phyloP scores from a whole-genome alignment of 2,888 invertebrate species.

The Plebejus argus region DNA sequence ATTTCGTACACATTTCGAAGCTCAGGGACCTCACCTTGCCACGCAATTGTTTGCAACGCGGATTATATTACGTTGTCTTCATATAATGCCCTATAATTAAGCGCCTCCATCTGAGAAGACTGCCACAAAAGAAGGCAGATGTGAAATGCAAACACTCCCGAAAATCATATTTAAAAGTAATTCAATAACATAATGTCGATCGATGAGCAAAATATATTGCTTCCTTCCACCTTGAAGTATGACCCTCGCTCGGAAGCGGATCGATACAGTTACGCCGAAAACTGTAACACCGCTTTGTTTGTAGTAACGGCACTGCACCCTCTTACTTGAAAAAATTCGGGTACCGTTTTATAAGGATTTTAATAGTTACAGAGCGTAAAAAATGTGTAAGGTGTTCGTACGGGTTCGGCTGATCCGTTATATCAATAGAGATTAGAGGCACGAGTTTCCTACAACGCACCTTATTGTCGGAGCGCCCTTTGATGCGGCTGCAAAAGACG shows the following conservation, averaged over 20 bases:
- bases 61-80: constrained; percentile 79
- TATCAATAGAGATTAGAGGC: constrained; percentile 78
- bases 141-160: constrained; percentile 68
- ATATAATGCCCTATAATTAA: constrained; percentile 74
- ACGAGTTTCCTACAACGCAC: constrained; percentile 66
- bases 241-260: constrained; percentile 57
- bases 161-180: constrained; percentile 75
- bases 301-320: constrained; percentile 70
- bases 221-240: constrained; percentile 76
- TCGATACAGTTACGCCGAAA: constrained; percentile 75
- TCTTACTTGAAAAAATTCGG: constrained; percentile 66
- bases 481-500: constrained; percentile 77
- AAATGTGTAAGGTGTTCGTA: constrained; percentile 74
- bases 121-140: constrained; percentile 68
- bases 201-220: constrained; percentile 73
- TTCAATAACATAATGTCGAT: constrained; percentile 80
- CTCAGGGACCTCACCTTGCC: constrained; percentile 59
- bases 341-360: constrained; percentile 72
- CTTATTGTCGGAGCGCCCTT: constrained; percentile 63
- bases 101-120: constrained; percentile 73
- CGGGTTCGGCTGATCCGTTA: constrained; percentile 70
- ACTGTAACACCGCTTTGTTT: constrained; percentile 76
- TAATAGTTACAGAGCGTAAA: constrained; percentile 54
- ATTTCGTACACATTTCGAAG: constrained; percentile 57
- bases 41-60: constrained; percentile 71